Evolutionary conservation across 2,113 vertebrate species (phyloP).

Genomic region (Eptesicus fuscus): DNA sequence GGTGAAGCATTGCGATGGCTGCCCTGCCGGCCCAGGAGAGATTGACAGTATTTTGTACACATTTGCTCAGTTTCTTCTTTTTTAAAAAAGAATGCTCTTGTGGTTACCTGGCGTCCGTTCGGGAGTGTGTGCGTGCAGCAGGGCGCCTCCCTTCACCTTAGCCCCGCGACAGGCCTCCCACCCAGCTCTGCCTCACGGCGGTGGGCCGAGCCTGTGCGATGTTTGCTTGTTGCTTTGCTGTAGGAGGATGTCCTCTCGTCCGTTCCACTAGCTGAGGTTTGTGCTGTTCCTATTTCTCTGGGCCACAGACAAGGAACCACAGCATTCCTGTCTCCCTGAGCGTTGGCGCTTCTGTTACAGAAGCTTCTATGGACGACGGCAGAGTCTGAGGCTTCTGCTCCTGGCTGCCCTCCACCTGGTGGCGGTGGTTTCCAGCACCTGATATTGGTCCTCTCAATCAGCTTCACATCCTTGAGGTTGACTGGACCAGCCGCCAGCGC

Average conservation of each 20-base stretch:
- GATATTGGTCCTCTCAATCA: background rate
- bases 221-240: background rate
- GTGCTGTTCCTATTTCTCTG: background rate
- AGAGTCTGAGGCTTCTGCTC: background rate
- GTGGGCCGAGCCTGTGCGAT: background rate
- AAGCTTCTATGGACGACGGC: background rate
- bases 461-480: background rate
- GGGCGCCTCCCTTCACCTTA: background rate
- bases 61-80: background rate
- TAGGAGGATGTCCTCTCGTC: background rate
- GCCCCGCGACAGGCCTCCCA: fast-evolving
- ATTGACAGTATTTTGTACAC: slow-evolving; percentile 48
- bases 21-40: background rate
- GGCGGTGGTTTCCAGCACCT: background rate
- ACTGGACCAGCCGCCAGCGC: fast-evolving
- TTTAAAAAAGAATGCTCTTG: background rate
- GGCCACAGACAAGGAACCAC: background rate
- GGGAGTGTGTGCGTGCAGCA: background rate
- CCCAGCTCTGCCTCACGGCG: background rate
- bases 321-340: background rate
- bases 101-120: background rate
- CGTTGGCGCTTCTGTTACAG: background rate
- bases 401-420: background rate
- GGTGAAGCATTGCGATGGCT: background rate
- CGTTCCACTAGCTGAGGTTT: background rate